A percentile compares a stretch with the other conserved stretches of the same genome.
Conservation (phyloP, 2,888 invertebrate genomes). For the Hemistola chrysoprasaria region DNA sequence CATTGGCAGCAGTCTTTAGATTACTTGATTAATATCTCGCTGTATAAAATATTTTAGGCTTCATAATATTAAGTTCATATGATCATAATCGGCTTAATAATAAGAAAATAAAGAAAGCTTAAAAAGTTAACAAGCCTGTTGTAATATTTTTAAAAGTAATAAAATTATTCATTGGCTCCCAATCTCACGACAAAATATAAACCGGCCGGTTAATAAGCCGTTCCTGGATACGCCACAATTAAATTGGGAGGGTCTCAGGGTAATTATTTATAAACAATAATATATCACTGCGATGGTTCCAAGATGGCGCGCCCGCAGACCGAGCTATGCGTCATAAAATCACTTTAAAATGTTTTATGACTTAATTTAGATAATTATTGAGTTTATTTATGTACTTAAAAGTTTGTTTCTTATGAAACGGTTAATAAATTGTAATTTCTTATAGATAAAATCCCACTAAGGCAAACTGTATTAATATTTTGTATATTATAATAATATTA, state of each 20-base stretch:
- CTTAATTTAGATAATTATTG: conserved; percentile 24
- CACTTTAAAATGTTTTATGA: conserved; percentile 21
- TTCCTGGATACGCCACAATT: conserved; percentile 76
- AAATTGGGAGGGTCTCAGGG: conserved; percentile 76
- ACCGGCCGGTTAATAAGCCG: conserved; percentile 80
- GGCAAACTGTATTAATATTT: no score
- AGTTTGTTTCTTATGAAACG: conserved; percentile 1
- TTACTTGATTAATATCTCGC: no score
- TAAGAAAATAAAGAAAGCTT: neutral
- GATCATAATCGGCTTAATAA: no score
- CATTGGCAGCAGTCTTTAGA: no score
- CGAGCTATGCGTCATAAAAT: conserved; percentile 52
- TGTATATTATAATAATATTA: no score
- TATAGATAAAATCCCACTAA: no score
- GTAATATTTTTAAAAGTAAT: neutral
- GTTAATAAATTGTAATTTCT: no score
- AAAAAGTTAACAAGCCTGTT: neutral
- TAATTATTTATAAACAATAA: conserved; percentile 82
- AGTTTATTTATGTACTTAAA: conserved; percentile 12
- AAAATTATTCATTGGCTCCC: conserved; percentile 26
- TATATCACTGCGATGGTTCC: conserved; percentile 80
- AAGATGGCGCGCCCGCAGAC: conserved; percentile 74
- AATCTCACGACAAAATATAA: conserved; percentile 61
- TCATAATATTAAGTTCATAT: no score
- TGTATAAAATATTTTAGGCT: no score